phyloP scores from a whole-genome alignment of 2,797 vertebrate genomes.

The Capromys pilorides region DNA sequence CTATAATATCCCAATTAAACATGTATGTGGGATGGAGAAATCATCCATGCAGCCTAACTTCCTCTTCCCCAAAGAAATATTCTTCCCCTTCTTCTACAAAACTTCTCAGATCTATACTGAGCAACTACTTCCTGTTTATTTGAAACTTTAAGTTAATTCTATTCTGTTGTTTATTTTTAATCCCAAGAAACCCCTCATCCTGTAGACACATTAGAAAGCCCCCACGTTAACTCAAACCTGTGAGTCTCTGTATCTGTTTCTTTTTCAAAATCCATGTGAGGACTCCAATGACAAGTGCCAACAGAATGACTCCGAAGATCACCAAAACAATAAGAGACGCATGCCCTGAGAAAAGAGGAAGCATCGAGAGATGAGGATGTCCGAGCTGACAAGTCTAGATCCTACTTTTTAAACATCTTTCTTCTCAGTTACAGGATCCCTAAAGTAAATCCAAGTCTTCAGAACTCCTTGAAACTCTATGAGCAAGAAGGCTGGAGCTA shows the following conservation, averaged over 20 bases:
- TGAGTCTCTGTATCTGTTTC: conserved; percentile 50
- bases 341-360: conserved; percentile 48
- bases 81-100: not conserved
- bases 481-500: not conserved
- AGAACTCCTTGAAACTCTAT: not conserved
- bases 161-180: not conserved
- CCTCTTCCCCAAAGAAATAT: conserved; percentile 20
- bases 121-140: not conserved
- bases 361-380: not conserved
- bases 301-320: conserved; percentile 41
- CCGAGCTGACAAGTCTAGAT: not conserved
- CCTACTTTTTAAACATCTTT: not conserved
- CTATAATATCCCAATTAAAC: not conserved
- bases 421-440: not conserved
- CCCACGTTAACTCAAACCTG: conserved; percentile 61
- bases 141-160: not conserved
- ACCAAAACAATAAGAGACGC: not conserved
- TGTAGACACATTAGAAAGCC: not conserved
- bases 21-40: not conserved
- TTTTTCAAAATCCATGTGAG: conserved; percentile 48
- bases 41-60: not conserved
- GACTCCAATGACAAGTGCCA: not conserved
- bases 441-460: not conserved
- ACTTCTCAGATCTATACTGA: not conserved
- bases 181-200: not conserved